Conservation (phyloP, 2,888 invertebrate species). For the Parasteatoda lunata region DNA sequence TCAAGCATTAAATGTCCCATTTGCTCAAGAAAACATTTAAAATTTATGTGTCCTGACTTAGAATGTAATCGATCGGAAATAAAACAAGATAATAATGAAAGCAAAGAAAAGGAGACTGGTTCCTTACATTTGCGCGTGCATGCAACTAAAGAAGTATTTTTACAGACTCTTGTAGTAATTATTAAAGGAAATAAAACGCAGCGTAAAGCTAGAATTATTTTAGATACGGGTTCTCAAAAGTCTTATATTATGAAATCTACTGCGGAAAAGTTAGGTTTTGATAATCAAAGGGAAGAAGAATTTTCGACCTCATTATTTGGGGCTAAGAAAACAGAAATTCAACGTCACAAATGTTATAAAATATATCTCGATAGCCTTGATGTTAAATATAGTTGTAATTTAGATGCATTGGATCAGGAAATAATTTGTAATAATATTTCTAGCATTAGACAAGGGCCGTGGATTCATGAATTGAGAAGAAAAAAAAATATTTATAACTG, state of each 20-base stretch:
- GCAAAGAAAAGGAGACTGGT: too few species aligned
- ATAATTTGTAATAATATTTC: constrained; percentile 25
- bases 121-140: too few species aligned
- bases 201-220: constrained; percentile 3
- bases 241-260: constrained; percentile 22
- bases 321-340: constrained; percentile 31
- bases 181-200: neutral
- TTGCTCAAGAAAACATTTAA: too few species aligned
- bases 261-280: constrained; percentile 17
- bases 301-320: neutral
- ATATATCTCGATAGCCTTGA: constrained; percentile 4
- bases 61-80: too few species aligned
- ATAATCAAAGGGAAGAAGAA: constrained; percentile 14
- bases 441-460: constrained; percentile 8
- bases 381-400: constrained; percentile 3
- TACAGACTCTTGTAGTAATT: constrained; percentile 5
- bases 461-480: neutral
- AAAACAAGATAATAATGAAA: too few species aligned
- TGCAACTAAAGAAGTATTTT: constrained; percentile 7
- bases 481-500: neutral
- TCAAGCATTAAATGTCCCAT: too few species aligned
- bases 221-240: constrained; percentile 11
- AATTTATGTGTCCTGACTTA: too few species aligned
- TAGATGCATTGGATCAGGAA: constrained; percentile 14
- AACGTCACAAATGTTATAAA: neutral